phyloP scores from a whole-genome alignment of 2,888 invertebrate genomes.

The Brassicogethes aeneus region DNA sequence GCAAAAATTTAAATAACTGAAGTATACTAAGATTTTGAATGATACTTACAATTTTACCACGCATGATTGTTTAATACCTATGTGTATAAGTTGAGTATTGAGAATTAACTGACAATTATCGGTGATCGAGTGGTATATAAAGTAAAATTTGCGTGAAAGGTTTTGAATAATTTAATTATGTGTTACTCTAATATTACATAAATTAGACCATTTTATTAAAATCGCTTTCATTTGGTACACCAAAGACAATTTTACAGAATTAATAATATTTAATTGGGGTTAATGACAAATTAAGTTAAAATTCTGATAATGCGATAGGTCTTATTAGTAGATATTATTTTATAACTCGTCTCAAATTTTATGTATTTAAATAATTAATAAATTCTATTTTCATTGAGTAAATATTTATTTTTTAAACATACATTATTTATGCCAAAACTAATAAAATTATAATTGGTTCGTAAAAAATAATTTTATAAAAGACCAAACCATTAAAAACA shows the following conservation, averaged over 20 bases:
- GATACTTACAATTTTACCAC: conserved; percentile 26
- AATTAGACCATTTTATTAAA: background rate
- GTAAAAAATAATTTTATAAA: background rate
- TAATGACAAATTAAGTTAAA: no score
- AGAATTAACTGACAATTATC: conserved; percentile 21
- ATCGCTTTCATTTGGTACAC: background rate
- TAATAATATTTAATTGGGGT: no score
- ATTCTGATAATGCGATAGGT: no score
- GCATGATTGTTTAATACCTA: conserved; percentile 22
- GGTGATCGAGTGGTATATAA: conserved; percentile 20
- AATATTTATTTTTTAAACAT: background rate
- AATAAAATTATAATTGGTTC: background rate
- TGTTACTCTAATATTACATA: conserved; percentile 4
- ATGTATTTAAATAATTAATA: no score
- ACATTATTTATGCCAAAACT: background rate
- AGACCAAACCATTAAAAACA: background rate
- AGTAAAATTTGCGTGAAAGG: conserved; percentile 21
- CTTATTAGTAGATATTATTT: no score
- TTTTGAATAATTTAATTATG: conserved; percentile 1
- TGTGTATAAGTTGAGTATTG: conserved; percentile 13
- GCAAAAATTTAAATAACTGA: no score
- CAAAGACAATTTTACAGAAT: no score
- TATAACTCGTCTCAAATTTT: no score
- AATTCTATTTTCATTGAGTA: no score
- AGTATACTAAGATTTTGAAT: no score